Base-by-base conservation (phyloP, 2,888 invertebrate genomes). In the Epistrophe eligans region DNA sequence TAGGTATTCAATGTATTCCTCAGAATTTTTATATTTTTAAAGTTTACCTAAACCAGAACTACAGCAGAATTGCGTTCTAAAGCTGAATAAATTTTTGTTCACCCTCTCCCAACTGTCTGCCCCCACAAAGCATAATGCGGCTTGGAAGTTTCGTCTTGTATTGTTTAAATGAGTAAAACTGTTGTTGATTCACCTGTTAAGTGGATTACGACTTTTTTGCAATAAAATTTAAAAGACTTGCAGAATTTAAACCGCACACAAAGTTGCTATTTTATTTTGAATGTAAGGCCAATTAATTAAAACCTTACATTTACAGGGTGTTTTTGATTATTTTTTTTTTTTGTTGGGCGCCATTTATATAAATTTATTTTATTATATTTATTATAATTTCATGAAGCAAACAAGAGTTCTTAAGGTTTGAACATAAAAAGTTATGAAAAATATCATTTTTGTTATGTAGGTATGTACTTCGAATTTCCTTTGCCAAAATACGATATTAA, bases 121-220 rank as follows among this genome's bases (percentile, higher is more conserved):
- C 11, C 38, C 6, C 17, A 17, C n/a, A 24, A 10, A 17, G 57
- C 15, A 13, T 52, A 57, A 57, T 35, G 10, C 11, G 15, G 15
- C 8, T 24, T 77, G 19, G n/a, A 19, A n/a, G 67, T 58, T 64
- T 50, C 57, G 24, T 13, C 66, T 15, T 40, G 73, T 74, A 32
- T 35, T 19, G 19, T 32, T 52, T 11, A 55, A 55, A 28, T 4
- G 28, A 72, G 19, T 60, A 35, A 72, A 45, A 66, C 50, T 72
- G 57, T 71, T 72, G 66, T 67, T 73, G 79, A 84, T 74, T 84
- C 84, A 81, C 77, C 66, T 81, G 81, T 73, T 77, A 85, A 85
- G 81, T 85, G 72, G 77, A 85, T 85, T 85, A 81, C 62, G 73
- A 81, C 24, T 66, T 80, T 80, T 60, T 71, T 77, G 66, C 71